These are phyloP conservation scores for Equus quagga DNA, from an alignment of 2,113 vertebrate species.

Conservation along the genomic window DNA sequence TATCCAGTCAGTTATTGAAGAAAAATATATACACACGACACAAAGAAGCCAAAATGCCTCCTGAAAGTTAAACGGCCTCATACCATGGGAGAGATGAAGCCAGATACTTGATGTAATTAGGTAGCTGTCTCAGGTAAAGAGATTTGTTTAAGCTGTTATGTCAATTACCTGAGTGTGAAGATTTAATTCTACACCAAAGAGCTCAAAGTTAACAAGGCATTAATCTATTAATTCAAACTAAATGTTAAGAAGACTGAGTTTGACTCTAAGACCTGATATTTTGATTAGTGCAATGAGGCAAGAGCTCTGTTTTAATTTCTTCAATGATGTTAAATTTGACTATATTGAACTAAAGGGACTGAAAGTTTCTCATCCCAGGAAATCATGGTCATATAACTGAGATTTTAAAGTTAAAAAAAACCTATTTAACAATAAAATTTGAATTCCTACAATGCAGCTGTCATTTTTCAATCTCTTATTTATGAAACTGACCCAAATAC, in stretches of 20 bases:
- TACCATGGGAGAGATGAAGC: background rate
- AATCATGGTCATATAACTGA: background rate
- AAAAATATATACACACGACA: background rate
- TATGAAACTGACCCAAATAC: background rate
- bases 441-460: background rate
- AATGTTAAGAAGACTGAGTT: background rate
- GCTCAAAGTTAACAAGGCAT: slow-evolving; percentile 33
- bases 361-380: background rate
- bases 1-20: background rate
- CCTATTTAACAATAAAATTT: background rate
- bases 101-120: background rate
- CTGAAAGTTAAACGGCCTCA: background rate
- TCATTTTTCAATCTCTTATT: background rate
- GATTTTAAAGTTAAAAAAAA: background rate
- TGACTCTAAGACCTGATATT: background rate
- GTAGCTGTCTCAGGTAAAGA: background rate
- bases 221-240: slow-evolving; percentile 33
- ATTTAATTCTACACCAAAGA: slow-evolving; percentile 10
- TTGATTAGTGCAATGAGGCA: slow-evolving; percentile 20
- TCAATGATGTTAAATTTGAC: slow-evolving; percentile 36
- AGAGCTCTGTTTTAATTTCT: background rate
- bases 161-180: slow-evolving; percentile 12
- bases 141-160: slow-evolving; percentile 6
- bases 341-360: background rate
- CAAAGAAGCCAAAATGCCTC: background rate